Percentiles rank a stretch among this genome's conserved stretches.
Conservation (phyloP, 2,888 invertebrate species). For the Ligdia adustata region DNA sequence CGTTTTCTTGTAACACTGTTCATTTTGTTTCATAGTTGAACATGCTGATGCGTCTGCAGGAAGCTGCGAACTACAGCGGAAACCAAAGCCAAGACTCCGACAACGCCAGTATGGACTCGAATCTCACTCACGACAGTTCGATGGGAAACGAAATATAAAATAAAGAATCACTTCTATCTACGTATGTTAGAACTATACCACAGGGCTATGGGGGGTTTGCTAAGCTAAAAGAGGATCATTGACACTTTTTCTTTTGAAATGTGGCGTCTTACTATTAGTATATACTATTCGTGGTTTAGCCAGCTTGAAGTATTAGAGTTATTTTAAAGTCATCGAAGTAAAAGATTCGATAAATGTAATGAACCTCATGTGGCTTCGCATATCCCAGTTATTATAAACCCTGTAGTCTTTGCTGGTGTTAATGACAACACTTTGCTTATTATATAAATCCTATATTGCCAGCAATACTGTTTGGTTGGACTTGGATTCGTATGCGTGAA, state of each 20-base stretch:
- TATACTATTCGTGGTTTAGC: too few relatives aligned
- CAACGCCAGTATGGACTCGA: slow-evolving; percentile 92
- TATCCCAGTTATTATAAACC: background rate
- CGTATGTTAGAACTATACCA: too few relatives aligned
- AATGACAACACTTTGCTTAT: background rate
- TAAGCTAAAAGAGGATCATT: too few relatives aligned
- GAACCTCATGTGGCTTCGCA: background rate
- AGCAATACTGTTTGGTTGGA: slow-evolving; percentile 29
- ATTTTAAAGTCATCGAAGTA: too few relatives aligned
- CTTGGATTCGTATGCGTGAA: slow-evolving; percentile 38
- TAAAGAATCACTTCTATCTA: slow-evolving; percentile 7
- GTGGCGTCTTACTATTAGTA: too few relatives aligned
- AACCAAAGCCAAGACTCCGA: slow-evolving; percentile 96
- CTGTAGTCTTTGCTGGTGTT: background rate
- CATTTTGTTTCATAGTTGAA: slow-evolving; percentile 87
- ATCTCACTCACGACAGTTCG: slow-evolving; percentile 88
- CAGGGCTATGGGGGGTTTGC: too few relatives aligned
- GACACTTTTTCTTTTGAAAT: too few relatives aligned
- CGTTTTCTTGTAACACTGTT: background rate
- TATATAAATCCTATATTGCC: slow-evolving; percentile 24
- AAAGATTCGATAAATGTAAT: background rate
- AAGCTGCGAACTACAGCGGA: slow-evolving; percentile 96
- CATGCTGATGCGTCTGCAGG: slow-evolving; percentile 98
- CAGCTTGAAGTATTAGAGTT: too few relatives aligned
- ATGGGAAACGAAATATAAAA: slow-evolving; percentile 74